Percentiles rank a stretch among this genome's conserved stretches.
Conservation (phyloP, 2,113 vertebrate genomes). For the Ammospiza caudacuta region DNA sequence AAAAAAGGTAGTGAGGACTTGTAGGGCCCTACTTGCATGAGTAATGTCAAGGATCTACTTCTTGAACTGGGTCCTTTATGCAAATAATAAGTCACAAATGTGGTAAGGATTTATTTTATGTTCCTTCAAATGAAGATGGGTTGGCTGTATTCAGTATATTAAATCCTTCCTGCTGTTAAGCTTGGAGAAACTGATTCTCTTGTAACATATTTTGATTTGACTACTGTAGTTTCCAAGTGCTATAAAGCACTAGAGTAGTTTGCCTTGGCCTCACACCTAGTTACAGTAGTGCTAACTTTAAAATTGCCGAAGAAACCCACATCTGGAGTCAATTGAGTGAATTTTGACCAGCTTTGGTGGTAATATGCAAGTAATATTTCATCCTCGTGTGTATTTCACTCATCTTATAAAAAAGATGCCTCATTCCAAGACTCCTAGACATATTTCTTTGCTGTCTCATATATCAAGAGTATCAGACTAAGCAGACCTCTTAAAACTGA, state of each 20-base stretch:
- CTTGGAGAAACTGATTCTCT: slow-evolving; percentile 70
- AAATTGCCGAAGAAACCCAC: slow-evolving; percentile 70
- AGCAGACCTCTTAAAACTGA: slow-evolving; percentile 64
- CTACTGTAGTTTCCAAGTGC: slow-evolving; percentile 69
- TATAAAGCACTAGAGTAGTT: slow-evolving; percentile 71
- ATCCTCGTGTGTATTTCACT: slow-evolving; percentile 71
- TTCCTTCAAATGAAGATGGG: slow-evolving; percentile 60
- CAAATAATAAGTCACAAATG: slow-evolving; percentile 59
- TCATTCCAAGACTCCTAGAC: slow-evolving; percentile 71
- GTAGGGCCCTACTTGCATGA: not conserved
- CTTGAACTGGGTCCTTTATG: slow-evolving; percentile 5
- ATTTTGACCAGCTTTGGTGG: slow-evolving; percentile 70
- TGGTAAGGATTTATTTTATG: slow-evolving; percentile 53
- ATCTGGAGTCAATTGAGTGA: slow-evolving; percentile 74
- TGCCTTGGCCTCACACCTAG: slow-evolving; percentile 76
- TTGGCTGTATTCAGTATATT: slow-evolving; percentile 64
- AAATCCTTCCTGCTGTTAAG: slow-evolving; percentile 74
- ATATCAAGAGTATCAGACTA: slow-evolving; percentile 74
- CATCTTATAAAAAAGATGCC: slow-evolving; percentile 72
- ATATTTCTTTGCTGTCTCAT: slow-evolving; percentile 72
- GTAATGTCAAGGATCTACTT: not conserved
- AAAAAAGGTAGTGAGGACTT: not conserved
- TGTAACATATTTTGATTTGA: slow-evolving; percentile 69
- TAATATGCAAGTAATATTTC: slow-evolving; percentile 74
- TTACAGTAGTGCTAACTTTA: slow-evolving; percentile 74